Conservation (phyloP, 2,888 invertebrate species). For the Lepidocyrtoides sp. region DNA sequence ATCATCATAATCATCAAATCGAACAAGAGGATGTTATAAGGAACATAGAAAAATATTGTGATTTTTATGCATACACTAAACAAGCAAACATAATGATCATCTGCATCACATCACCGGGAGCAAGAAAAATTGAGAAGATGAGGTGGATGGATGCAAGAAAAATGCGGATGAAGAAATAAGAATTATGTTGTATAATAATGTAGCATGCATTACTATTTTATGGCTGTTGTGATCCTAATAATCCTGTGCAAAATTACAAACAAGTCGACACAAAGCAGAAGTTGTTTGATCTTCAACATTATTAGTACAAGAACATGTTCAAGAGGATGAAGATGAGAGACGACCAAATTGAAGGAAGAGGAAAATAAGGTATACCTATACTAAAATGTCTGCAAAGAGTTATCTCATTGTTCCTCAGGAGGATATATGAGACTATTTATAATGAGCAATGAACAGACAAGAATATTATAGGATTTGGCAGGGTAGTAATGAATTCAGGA, state of each 20-base stretch:
- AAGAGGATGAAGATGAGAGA: not conserved
- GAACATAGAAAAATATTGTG: conserved; percentile 34
- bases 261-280: conserved; percentile 23
- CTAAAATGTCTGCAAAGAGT: not conserved
- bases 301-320: not conserved
- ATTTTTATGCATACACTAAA: conserved; percentile 40
- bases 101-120: not conserved
- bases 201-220: not conserved
- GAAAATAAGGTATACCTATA: too few species aligned
- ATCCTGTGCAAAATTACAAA: conserved; percentile 29
- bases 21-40: conserved; percentile 7
- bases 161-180: conserved; percentile 18
- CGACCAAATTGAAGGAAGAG: not conserved
- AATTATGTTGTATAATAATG: not conserved
- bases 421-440: not conserved
- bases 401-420: not conserved
- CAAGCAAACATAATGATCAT: conserved; percentile 42
- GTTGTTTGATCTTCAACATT: not conserved
- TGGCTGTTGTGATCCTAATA: conserved; percentile 29
- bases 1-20: conserved; percentile 51
- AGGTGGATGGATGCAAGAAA: not conserved
- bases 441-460: not conserved
- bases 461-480: too few species aligned
- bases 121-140: not conserved
- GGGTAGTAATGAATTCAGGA: conserved; percentile 3